Base-by-base conservation (phyloP, 2,113 vertebrate species). In the Fulica atra region DNA sequence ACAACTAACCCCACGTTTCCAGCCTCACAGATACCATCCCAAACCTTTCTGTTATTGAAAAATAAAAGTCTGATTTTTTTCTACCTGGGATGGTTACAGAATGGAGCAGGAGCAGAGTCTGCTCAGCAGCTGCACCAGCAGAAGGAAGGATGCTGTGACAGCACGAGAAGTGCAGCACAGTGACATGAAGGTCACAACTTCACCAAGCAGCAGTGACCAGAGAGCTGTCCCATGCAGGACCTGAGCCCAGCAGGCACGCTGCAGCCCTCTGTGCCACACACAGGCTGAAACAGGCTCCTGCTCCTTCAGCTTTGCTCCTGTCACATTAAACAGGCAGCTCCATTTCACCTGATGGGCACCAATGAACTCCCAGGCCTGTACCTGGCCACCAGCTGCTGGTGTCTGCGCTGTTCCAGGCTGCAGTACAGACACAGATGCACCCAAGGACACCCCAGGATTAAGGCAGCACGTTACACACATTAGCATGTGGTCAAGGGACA, bases 121-220 rank as follows among this genome's bases (percentile, higher is more conserved):
- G 2, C 42, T 65, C 57, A 77, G n/a, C 13, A 44, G 56, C 51
- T 78, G 59, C n/a, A 31, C n/a, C 8, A 53, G 29, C 33, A 26
- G 44, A 76, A 65, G 4, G 28, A 57, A 51, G 16, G 42, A 51
- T 26, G 23, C 28, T n/a, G 84, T 25, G 25, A 56, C 24, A 65
- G 12, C 78, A 77, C 0, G 0, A 19, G 15, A 28, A 72, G 36
- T 23, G 13, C 48, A 65, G 25, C 23, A 64, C 0, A 0, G 51
- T 28, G 71, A 59, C 2, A 2, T 12, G 46, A 56, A 79, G 46
- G 73, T 50, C 31, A 56, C 40, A 68, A 35, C 54, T 35, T 42
- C 66, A 54, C 6, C 53, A 56, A 79, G 26, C 31, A 81, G 71
- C 13, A 70, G 28, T 3, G 7, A 51, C 28, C 51, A 54, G 28